phyloP scores from a whole-genome alignment of 2,888 invertebrate genomes.

The Chouioia cunea region DNA sequence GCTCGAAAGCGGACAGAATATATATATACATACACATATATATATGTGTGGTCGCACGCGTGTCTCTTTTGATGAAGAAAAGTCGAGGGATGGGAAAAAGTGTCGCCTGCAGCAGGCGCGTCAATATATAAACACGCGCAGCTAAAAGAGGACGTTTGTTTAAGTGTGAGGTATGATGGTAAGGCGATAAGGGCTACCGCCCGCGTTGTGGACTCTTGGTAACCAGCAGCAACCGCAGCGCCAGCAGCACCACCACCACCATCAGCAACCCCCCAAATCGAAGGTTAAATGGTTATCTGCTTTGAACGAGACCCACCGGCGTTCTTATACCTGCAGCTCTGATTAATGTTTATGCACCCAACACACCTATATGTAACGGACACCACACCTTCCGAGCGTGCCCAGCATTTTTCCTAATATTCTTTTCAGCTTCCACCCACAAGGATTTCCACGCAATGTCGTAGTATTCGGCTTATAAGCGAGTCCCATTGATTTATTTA shows the following conservation, averaged over 20 bases:
- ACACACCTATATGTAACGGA: constrained; percentile 50
- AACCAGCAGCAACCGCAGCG: background rate
- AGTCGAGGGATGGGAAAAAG: too few relatives aligned
- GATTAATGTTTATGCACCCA: constrained; percentile 56
- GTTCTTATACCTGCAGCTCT: constrained; percentile 43
- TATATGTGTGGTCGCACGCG: background rate
- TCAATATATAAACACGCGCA: too few relatives aligned
- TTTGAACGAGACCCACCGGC: constrained; percentile 51
- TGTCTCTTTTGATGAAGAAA: background rate
- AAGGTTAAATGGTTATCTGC: constrained; percentile 31
- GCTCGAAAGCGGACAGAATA: too few relatives aligned
- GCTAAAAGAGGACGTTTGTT: constrained; percentile 49
- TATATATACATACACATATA: constrained; percentile 6
- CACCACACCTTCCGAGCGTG: constrained; percentile 52
- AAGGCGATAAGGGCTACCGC: constrained; percentile 45
- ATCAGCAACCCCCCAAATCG: background rate
- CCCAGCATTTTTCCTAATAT: constrained; percentile 11
- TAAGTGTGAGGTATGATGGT: constrained; percentile 59
- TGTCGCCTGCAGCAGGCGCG: too few relatives aligned
- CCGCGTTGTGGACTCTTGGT: constrained; percentile 5
- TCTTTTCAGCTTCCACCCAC: too few relatives aligned
- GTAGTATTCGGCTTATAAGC: constrained; percentile 9
- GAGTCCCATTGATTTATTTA: constrained; percentile 54
- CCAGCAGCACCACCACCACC: too few relatives aligned
- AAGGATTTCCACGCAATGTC: too few relatives aligned